These are phyloP conservation scores for Rhea americana DNA, from an alignment of 2,113 vertebrate genomes.

Conservation along the genomic window DNA sequence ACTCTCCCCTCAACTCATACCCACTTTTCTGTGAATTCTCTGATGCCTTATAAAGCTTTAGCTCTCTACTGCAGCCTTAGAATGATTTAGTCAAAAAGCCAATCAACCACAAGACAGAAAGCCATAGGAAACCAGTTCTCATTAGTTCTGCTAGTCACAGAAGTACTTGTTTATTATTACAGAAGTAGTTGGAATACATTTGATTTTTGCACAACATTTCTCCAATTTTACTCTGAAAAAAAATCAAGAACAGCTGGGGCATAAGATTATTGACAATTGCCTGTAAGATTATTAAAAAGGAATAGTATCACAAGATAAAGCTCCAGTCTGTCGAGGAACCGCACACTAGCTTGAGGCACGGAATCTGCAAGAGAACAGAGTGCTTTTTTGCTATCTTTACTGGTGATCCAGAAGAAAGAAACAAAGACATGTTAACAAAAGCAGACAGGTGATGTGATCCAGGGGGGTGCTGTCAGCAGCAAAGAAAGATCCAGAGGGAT, in stretches of 20 bases:
- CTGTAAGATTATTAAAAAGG: background rate
- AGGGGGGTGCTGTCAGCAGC: background rate
- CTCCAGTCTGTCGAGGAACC: background rate
- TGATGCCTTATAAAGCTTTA: background rate
- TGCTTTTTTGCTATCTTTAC: background rate
- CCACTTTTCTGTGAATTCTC: background rate
- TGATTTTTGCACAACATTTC: slow-evolving; percentile 2
- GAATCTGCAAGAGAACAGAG: background rate
- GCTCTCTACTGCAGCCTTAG: background rate
- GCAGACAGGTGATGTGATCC: background rate
- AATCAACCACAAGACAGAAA: slow-evolving; percentile 37
- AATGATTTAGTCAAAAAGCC: slow-evolving; percentile 40
- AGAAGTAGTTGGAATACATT: slow-evolving; percentile 44
- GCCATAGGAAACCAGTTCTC: slow-evolving; percentile 31
- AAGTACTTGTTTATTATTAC: slow-evolving; percentile 53
- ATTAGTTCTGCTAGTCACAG: slow-evolving; percentile 59
- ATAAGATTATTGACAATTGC: slow-evolving; percentile 14
- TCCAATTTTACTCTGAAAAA: slow-evolving; percentile 5
- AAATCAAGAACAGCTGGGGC: slow-evolving; percentile 30
- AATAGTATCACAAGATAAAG: background rate
- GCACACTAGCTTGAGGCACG: background rate
- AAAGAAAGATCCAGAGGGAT: background rate
- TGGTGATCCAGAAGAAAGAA: background rate
- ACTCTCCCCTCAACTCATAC: background rate
- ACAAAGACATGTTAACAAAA: background rate